Percentiles rank a stretch among this genome's conserved stretches.
Conservation (phyloP, 2,888 invertebrate genomes). For the Neoscelio sp. region DNA sequence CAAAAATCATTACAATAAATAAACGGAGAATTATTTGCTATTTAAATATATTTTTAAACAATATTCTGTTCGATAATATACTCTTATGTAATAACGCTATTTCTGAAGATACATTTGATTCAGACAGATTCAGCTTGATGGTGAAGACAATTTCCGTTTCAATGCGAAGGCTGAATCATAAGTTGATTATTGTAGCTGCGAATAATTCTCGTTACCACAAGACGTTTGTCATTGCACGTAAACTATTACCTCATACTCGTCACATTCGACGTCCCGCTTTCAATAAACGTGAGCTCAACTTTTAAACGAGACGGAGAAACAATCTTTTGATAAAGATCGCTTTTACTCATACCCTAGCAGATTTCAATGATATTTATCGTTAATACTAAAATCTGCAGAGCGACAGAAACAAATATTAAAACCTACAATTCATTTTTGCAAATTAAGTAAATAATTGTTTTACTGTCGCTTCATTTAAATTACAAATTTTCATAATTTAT, state of each 20-base stretch:
- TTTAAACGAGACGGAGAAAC: slow-evolving; percentile 52
- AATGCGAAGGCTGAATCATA: slow-evolving; percentile 47
- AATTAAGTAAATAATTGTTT: too few relatives aligned
- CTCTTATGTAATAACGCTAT: slow-evolving; percentile 19
- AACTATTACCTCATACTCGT: slow-evolving; percentile 18
- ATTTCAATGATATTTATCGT: slow-evolving; percentile 34
- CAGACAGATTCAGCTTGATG: slow-evolving; percentile 23
- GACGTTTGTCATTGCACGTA: slow-evolving; percentile 51
- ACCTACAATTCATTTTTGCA: too few relatives aligned
- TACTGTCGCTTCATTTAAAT: slow-evolving; percentile 5
- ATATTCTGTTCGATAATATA: too few relatives aligned
- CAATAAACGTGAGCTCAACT: slow-evolving; percentile 20
- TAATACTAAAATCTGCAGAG: slow-evolving; percentile 19
- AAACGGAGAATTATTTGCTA: too few relatives aligned
- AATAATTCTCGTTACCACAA: slow-evolving; percentile 63
- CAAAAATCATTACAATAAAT: too few relatives aligned
- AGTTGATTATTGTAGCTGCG: slow-evolving; percentile 58
- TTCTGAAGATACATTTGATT: slow-evolving; percentile 22
- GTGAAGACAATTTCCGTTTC: slow-evolving; percentile 63
- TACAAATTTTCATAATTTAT: slow-evolving; percentile 8
- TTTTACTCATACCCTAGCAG: slow-evolving; percentile 28
- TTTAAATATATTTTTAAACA: too few relatives aligned
- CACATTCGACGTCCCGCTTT: slow-evolving; percentile 13
- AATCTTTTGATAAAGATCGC: slow-evolving; percentile 42
- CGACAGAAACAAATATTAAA: not conserved